Evolutionary conservation across 2,888 invertebrate genomes (phyloP).

Genomic region (Scaptomyza cyrtandrae): DNA sequence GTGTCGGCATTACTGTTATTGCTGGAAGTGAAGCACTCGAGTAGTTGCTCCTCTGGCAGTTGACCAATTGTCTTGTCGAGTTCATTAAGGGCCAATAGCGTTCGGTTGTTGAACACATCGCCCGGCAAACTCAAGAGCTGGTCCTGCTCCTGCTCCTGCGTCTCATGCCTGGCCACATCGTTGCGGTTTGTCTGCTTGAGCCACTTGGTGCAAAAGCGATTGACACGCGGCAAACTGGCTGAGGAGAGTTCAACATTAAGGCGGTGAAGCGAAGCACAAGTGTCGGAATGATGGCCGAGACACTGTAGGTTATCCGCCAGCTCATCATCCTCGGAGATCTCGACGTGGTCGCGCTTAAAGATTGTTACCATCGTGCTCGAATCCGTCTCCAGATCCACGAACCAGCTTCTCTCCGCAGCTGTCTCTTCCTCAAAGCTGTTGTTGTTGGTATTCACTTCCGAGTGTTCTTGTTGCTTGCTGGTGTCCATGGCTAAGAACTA

Average conservation of each 20-base stretch:
- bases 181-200: background rate
- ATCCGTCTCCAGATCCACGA: background rate
- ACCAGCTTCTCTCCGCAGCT: background rate
- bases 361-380: background rate
- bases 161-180: background rate
- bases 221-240: background rate
- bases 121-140: background rate
- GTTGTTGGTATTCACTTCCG: background rate
- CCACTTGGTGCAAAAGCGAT: slow-evolving; percentile 6
- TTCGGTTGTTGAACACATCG: background rate
- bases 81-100: background rate
- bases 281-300: background rate
- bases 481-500: background rate
- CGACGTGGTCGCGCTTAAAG: background rate
- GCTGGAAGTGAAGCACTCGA: background rate
- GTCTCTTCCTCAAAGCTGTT: background rate
- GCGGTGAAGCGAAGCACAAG: background rate
- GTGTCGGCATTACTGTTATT: background rate
- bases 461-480: background rate
- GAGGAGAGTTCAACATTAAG: background rate
- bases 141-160: background rate
- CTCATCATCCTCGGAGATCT: background rate
- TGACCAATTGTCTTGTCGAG: background rate
- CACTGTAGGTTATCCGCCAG: background rate
- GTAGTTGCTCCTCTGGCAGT: background rate